phyloP scores from a whole-genome alignment of 2,113 vertebrate species.

The Calcarius ornatus region DNA sequence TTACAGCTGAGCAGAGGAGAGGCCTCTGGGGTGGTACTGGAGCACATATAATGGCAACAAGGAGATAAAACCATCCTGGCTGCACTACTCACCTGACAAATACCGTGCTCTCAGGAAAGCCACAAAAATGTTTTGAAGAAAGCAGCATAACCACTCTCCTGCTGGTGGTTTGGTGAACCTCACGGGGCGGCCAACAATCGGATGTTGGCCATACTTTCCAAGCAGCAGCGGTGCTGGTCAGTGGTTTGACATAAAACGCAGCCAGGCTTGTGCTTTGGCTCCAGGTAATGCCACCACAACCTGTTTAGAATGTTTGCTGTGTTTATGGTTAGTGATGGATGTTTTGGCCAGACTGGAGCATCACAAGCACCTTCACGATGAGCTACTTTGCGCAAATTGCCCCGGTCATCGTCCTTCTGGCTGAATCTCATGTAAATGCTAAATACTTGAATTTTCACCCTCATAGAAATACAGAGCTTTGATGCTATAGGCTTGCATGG shows the following conservation, averaged over 20 bases:
- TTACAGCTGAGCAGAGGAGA: not conserved
- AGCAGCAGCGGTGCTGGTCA: not conserved
- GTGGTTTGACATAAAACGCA: conserved; percentile 20
- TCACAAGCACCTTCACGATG: not conserved
- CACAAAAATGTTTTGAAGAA: conserved; percentile 52
- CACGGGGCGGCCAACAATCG: not conserved
- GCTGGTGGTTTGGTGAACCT: conserved; percentile 54
- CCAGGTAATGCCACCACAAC: conserved; percentile 48
- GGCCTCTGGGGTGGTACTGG: not conserved
- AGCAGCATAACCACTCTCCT: conserved; percentile 6
- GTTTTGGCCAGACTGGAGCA: not conserved
- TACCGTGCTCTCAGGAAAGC: not conserved
- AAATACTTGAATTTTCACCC: not conserved
- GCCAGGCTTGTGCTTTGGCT: conserved; percentile 41
- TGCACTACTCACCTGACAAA: conserved; percentile 28
- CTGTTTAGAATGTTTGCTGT: conserved; percentile 11
- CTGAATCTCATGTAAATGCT: not conserved
- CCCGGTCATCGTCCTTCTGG: not conserved
- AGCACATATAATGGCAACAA: not conserved
- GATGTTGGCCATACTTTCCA: conserved; percentile 51
- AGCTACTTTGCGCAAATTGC: not conserved
- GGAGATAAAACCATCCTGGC: not conserved
- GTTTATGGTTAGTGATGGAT: not conserved
- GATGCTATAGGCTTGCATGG: not conserved
- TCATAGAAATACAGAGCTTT: not conserved